Conservation (phyloP, 2,888 invertebrate genomes). For the Steinernema hermaphroditum region DNA sequence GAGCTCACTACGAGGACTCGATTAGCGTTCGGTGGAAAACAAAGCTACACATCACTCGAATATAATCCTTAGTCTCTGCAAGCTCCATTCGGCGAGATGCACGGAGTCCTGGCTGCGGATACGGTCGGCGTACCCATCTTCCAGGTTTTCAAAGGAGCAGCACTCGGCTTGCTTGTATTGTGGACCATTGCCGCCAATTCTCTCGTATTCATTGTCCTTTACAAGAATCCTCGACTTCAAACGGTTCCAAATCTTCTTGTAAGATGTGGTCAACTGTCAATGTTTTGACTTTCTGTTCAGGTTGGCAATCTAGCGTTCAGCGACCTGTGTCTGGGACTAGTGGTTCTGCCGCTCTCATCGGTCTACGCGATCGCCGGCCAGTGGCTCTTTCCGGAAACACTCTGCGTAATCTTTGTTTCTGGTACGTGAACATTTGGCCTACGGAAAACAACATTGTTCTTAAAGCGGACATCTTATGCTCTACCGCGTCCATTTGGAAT, state of each 20-base stretch:
- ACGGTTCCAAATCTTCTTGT: slow-evolving; percentile 69
- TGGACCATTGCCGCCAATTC: slow-evolving; percentile 66
- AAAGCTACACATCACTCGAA: slow-evolving; percentile 28
- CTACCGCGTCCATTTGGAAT: slow-evolving; percentile 70
- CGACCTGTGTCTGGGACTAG: slow-evolving; percentile 68
- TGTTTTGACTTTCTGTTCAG: slow-evolving; percentile 39
- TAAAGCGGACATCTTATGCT: slow-evolving; percentile 69
- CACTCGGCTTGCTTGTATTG: slow-evolving; percentile 61
- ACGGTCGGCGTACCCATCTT: slow-evolving; percentile 40
- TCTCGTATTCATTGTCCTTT: slow-evolving; percentile 65
- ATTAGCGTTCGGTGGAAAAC: slow-evolving; percentile 28
- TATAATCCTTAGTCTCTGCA: slow-evolving; percentile 16
- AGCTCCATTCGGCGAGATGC: slow-evolving; percentile 6
- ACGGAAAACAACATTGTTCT: slow-evolving; percentile 1
- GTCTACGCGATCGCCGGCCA: slow-evolving; percentile 68
- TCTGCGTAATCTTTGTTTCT: slow-evolving; percentile 69
- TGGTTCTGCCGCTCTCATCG: slow-evolving; percentile 70
- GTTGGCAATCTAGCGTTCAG: slow-evolving; percentile 69
- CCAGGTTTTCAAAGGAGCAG: slow-evolving; percentile 59
- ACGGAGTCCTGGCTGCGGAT: not conserved
- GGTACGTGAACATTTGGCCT: slow-evolving; percentile 43
- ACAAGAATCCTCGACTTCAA: slow-evolving; percentile 66
- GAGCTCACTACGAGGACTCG: slow-evolving; percentile 14
- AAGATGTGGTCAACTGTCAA: slow-evolving; percentile 32
- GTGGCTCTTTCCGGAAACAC: slow-evolving; percentile 69